Evolutionary conservation across 1,140 invertebrate species (phyloP).

Genomic region (Anadara kagoshimensis): DNA sequence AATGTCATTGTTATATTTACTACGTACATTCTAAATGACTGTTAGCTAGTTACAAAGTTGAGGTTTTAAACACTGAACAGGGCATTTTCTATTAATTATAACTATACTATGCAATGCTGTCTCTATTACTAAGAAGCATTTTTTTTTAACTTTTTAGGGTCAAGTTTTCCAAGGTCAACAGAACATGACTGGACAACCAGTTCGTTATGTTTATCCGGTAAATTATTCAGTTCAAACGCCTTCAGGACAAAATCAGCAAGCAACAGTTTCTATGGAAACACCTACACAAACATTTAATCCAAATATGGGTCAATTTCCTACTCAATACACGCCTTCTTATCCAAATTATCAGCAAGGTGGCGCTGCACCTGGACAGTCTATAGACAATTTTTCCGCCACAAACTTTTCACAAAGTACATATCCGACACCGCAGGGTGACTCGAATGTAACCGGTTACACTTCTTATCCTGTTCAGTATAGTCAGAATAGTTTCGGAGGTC

Average conservation of each 20-base stretch:
- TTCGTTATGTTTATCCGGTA: conserved; percentile 33
- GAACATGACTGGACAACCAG: conserved; percentile 21
- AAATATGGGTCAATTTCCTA: conserved; percentile 21
- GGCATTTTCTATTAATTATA: too few species aligned
- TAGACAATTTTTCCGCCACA: conserved; percentile 2
- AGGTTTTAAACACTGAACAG: too few species aligned
- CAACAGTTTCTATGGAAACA: conserved; percentile 26
- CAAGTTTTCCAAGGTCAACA: conserved; percentile 37
- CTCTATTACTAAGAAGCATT: too few species aligned
- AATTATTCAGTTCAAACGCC: conserved; percentile 24
- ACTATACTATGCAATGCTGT: too few species aligned
- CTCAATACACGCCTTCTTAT: conserved; percentile 13
- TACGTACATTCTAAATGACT: too few species aligned
- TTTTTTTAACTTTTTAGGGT: conserved; percentile 24
- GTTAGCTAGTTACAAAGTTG: too few species aligned
- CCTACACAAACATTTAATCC: conserved; percentile 24
- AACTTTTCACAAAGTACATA: conserved; percentile 32
- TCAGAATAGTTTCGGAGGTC: conserved; percentile 20
- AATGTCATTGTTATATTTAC: too few species aligned
- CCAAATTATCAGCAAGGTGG: neutral
- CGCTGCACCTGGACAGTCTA: neutral
- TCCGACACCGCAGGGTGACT: conserved; percentile 19
- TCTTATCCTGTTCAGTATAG: conserved; percentile 37
- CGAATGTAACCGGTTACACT: neutral
- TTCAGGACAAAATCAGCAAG: conserved; percentile 29